phyloP scores from a whole-genome alignment of 2,797 vertebrate species.

The Acanthurus tractus region DNA sequence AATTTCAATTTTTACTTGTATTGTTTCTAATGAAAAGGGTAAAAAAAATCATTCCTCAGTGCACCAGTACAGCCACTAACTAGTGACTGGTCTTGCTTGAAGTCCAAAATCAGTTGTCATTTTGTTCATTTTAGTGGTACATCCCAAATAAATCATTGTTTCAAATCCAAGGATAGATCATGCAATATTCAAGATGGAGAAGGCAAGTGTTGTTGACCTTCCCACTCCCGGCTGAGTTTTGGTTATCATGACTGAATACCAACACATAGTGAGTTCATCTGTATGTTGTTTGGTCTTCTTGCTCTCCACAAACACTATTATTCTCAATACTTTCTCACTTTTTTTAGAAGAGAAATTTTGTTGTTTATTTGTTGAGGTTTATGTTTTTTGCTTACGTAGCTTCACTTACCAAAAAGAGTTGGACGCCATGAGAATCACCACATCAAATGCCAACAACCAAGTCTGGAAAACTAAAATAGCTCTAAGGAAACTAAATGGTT shows the following conservation, averaged over 20 bases:
- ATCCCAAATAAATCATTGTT: not conserved
- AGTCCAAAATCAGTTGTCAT: constrained; percentile 9
- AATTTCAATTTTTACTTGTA: not conserved
- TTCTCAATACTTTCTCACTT: not conserved
- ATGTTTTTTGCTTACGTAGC: not conserved
- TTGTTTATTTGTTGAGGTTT: constrained; percentile 28
- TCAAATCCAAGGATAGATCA: constrained; percentile 3
- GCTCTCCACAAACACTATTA: constrained; percentile 20
- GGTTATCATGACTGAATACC: constrained; percentile 28
- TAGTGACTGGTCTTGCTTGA: not conserved
- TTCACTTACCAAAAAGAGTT: constrained; percentile 18
- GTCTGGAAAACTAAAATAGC: constrained; percentile 20
- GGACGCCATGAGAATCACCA: not conserved
- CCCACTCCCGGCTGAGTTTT: not conserved
- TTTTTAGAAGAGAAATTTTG: too few relatives aligned
- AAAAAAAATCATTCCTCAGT: not conserved
- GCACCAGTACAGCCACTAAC: not conserved
- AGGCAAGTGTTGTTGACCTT: constrained; percentile 32
- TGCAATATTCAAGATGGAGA: constrained; percentile 24
- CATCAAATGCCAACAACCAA: constrained; percentile 27
- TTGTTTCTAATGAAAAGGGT: not conserved
- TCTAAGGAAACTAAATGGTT: constrained; percentile 23
- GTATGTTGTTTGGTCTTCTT: constrained; percentile 4
- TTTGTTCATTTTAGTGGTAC: constrained; percentile 2
- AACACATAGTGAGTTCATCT: constrained; percentile 18